phyloP scores from a whole-genome alignment of 2,113 vertebrate species.

The Cryptomyrus ogoouensis region DNA sequence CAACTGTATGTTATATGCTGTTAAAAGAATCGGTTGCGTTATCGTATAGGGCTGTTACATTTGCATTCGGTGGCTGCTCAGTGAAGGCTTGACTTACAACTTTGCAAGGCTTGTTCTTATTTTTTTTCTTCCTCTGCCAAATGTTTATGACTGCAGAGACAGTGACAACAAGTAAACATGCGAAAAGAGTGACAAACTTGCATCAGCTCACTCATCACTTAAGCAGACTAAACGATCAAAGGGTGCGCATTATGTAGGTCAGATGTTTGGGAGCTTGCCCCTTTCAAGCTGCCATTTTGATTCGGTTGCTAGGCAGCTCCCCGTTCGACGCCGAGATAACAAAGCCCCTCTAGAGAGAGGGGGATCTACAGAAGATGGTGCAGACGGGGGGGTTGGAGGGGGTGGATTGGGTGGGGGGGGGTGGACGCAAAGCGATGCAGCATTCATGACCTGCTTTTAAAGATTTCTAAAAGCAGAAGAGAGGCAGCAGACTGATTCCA shows the following conservation, averaged over 20 bases:
- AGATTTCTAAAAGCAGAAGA: constrained; percentile 13
- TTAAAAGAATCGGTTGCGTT: neutral
- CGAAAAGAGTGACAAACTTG: constrained; percentile 10
- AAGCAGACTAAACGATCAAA: constrained; percentile 24
- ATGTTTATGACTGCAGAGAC: constrained; percentile 4
- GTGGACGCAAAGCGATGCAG: neutral
- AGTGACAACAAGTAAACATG: constrained; percentile 7
- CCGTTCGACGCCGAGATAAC: constrained; percentile 16
- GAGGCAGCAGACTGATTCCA: neutral
- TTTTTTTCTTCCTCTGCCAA: neutral
- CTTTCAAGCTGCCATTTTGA: constrained; percentile 27
- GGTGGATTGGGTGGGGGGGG: constrained; percentile 38
- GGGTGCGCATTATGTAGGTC: constrained; percentile 26
- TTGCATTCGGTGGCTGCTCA: neutral
- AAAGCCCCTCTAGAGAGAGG: constrained; percentile 17
- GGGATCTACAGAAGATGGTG: constrained; percentile 9
- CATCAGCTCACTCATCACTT: constrained; percentile 18
- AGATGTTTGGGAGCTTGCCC: constrained; percentile 21
- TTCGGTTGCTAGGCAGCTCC: constrained; percentile 25
- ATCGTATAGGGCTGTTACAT: neutral
- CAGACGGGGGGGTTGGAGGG: no score
- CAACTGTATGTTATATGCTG: neutral
- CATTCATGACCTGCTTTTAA: constrained; percentile 24
- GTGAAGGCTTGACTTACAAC: neutral
- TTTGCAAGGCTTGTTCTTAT: neutral